Conservation (phyloP, 2,888 invertebrate species). For the Napeogenes inachia region DNA sequence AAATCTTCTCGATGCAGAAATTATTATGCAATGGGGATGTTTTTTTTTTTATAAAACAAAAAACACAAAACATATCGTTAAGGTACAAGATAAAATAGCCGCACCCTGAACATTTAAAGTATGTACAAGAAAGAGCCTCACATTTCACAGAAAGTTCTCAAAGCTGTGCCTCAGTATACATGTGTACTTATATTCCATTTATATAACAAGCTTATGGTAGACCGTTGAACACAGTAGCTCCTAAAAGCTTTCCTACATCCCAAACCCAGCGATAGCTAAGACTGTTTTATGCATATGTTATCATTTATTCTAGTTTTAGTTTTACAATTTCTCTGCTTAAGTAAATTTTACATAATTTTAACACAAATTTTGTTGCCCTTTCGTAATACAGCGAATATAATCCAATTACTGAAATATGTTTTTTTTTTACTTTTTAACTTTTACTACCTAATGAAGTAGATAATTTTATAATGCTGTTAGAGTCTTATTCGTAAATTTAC, state of each 20-base stretch:
- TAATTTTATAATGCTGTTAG: background rate
- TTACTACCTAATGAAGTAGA: too few relatives aligned
- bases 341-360: background rate
- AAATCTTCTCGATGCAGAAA: too few relatives aligned
- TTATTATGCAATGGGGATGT: too few relatives aligned
- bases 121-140: conserved; percentile 13
- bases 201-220: conserved; percentile 40
- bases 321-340: conserved; percentile 7
- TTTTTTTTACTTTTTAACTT: too few relatives aligned
- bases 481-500: conserved; percentile 1
- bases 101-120: background rate
- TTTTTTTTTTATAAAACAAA: too few relatives aligned
- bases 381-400: too few relatives aligned
- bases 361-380: too few relatives aligned
- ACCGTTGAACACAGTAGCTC: conserved; percentile 37
- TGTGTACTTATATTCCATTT: conserved; percentile 41
- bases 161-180: conserved; percentile 30
- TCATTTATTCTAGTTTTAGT: conserved; percentile 16
- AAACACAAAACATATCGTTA: conserved; percentile 6
- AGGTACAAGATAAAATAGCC: conserved; percentile 10
- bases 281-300: conserved; percentile 32
- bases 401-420: too few relatives aligned
- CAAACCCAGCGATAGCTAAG: conserved; percentile 36
- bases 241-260: conserved; percentile 55
- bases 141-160: conserved; percentile 14